Conservation (phyloP, 2,888 invertebrate species). For the Troides aeacus region DNA sequence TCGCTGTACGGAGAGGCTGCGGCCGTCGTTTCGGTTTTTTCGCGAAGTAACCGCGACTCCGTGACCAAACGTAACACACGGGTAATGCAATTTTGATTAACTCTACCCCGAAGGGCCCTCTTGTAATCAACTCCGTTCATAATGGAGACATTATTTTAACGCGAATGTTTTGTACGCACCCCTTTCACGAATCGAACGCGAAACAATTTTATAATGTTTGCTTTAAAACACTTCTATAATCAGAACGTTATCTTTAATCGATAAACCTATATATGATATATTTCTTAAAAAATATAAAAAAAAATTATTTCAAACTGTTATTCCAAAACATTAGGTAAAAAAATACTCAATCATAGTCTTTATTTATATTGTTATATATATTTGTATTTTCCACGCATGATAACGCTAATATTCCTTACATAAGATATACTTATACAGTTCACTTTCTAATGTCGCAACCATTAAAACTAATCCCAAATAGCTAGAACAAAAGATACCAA, state of each 20-base stretch:
- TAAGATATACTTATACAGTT: not conserved
- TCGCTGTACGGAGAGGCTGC: constrained; percentile 36
- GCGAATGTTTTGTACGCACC: constrained; percentile 33
- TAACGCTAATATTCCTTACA: not conserved
- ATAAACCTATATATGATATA: too few relatives aligned
- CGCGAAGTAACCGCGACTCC: constrained; percentile 44
- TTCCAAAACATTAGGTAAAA: too few relatives aligned
- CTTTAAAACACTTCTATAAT: not conserved
- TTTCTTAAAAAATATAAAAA: too few relatives aligned
- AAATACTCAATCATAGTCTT: too few relatives aligned
- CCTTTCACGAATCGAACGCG: not conserved
- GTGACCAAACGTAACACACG: constrained; percentile 60
- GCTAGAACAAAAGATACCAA: not conserved
- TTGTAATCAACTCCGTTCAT: constrained; percentile 50
- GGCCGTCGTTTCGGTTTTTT: constrained; percentile 44
- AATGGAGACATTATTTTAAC: constrained; percentile 64
- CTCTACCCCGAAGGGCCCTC: constrained; percentile 49
- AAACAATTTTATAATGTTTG: constrained; percentile 9
- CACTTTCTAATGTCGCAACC: not conserved
- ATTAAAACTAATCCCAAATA: not conserved
- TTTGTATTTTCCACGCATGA: not conserved
- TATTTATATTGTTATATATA: too few relatives aligned
- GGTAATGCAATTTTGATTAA: constrained; percentile 76
- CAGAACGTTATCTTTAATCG: too few relatives aligned
- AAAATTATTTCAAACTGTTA: too few relatives aligned